A percentile compares a stretch with the other conserved stretches of the same genome.
phyloP scores from a whole-genome alignment of 2,113 vertebrate species.

The Rhinolophus ferrumequinum region DNA sequence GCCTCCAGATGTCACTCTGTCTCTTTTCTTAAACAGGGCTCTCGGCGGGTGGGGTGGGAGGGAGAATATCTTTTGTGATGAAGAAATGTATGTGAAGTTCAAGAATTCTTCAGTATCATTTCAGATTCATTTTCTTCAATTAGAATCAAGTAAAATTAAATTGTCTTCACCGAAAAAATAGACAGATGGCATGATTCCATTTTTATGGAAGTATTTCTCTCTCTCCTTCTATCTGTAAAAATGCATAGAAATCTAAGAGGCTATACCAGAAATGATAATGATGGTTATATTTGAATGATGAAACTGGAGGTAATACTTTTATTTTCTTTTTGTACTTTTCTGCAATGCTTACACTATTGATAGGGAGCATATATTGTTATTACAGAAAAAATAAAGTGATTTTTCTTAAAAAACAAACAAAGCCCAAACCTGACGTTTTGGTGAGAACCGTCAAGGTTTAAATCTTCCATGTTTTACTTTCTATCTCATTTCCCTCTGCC shows the following conservation, averaged over 20 bases:
- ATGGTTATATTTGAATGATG: slow-evolving; percentile 63
- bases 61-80: background rate
- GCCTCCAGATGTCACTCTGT: background rate
- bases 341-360: slow-evolving; percentile 29
- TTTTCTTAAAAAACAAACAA: background rate
- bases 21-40: background rate
- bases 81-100: slow-evolving; percentile 29
- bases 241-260: slow-evolving; percentile 50
- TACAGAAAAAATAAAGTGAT: background rate
- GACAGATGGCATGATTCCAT: slow-evolving; percentile 75
- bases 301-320: slow-evolving; percentile 42
- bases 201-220: slow-evolving; percentile 73
- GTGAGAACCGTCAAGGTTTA: background rate
- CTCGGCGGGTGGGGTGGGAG: background rate
- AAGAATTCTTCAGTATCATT: slow-evolving; percentile 59
- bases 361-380: slow-evolving; percentile 26
- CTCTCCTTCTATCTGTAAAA: slow-evolving; percentile 63
- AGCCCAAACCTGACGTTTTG: background rate
- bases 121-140: slow-evolving; percentile 71
- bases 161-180: slow-evolving; percentile 53
- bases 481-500: background rate
- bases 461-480: background rate
- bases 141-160: slow-evolving; percentile 78
- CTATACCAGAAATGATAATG: slow-evolving; percentile 69
- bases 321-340: slow-evolving; percentile 54